These are phyloP conservation scores for Trypoxylus dichotomus DNA, from an alignment of 1,140 invertebrate genomes.

Conservation along the genomic window DNA sequence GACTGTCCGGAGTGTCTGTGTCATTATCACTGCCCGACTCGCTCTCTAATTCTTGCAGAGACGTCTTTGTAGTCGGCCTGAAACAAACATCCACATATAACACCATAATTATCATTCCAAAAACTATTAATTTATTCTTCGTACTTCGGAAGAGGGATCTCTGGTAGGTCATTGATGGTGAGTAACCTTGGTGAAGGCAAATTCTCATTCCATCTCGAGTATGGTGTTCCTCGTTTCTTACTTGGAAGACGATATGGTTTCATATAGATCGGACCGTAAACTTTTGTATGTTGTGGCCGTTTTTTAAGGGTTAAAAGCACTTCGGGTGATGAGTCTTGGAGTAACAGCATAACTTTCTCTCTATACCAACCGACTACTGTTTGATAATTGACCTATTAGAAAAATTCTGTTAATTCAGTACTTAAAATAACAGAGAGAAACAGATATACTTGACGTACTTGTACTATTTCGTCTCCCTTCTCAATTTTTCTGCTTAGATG, in stretches of 20 bases:
- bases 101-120: not conserved
- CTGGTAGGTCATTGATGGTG: slow-evolving; percentile 64
- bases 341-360: slow-evolving; percentile 75
- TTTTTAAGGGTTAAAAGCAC: slow-evolving; percentile 83
- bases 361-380: slow-evolving; percentile 89
- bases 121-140: not conserved
- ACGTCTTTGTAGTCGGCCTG: slow-evolving; percentile 41
- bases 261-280: slow-evolving; percentile 81
- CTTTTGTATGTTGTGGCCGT: slow-evolving; percentile 78
- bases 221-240: slow-evolving; percentile 68
- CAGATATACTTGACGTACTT: slow-evolving; percentile 57
- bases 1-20: slow-evolving; percentile 49
- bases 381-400: slow-evolving; percentile 79
- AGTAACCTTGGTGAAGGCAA: slow-evolving; percentile 67
- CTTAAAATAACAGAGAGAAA: not conserved
- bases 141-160: slow-evolving; percentile 63
- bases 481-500: slow-evolving; percentile 88
- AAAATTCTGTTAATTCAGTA: not conserved
- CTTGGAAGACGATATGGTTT: slow-evolving; percentile 76
- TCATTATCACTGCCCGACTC: slow-evolving; percentile 46
- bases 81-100: slow-evolving; percentile 13
- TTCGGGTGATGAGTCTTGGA: slow-evolving; percentile 79
- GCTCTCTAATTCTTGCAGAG: slow-evolving; percentile 40
- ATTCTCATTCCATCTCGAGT: slow-evolving; percentile 68
- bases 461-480: slow-evolving; percentile 91